Base-by-base conservation (phyloP, 2,113 vertebrate species). In the Brachyhypopomus gauderio region DNA sequence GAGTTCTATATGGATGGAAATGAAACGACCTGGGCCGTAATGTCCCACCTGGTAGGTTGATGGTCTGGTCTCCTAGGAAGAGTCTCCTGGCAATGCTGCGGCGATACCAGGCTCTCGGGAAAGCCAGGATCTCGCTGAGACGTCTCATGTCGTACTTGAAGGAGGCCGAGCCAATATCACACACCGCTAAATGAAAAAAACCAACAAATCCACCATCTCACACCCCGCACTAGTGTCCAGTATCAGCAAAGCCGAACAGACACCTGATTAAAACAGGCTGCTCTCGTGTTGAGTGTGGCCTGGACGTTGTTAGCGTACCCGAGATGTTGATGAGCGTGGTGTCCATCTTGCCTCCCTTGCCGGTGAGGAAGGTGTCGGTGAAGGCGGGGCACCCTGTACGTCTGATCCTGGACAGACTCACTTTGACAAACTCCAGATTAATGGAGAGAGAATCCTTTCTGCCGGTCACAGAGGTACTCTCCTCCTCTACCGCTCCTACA, bases 101-200 rank as follows among this genome's bases (percentile, higher is more conserved):
- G 19, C 98, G 95, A 84, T 99, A 99, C 98, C 98, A 99, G 71
- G 98, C 98, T 86, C 95, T 95, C 1, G 98, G 98, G 86, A 99
- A 99, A 63, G 97, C 98, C 83, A 99, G 91, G 88, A 99, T 99
- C 92, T 99, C 98, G 79, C 97, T 98, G 84, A 99, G 95, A 45
- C 98, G 93, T 20, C 98, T 94, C 98, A 99, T 99, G 87, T 99
- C 98, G 0, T 99, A 99, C 85, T 99, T 99, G 86, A 99, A 99
- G 63, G 98, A 99, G 63, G 98, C 98, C 0, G 98, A 99, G 52
- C 98, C 98, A 74, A 99, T 99, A 89, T 99, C 98, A 85, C 98
- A 99, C 77, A 99, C 98, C 77, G 97, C 98, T 99, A 85, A 69
- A 16, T 30, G 56, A 52, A 41, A 62, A 62, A 74, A 63, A 74